Conservation (phyloP, 2,797 vertebrate species). For the Holocentrus rufus region DNA sequence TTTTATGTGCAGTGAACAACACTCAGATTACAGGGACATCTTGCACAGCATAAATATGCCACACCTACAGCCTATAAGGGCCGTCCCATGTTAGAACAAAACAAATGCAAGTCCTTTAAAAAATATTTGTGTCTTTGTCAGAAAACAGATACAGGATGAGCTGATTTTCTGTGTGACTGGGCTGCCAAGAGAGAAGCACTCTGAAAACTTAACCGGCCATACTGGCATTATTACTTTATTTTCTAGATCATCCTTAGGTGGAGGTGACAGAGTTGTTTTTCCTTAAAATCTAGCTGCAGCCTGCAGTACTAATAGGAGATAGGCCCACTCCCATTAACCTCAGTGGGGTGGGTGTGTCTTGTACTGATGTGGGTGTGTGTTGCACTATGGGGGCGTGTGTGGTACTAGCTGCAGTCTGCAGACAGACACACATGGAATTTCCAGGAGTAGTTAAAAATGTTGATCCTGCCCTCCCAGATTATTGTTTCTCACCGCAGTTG, state of each 20-base stretch:
- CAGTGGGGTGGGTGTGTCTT: no score
- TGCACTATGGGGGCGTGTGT: no score
- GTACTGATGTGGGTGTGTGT: no score
- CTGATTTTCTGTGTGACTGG: not conserved
- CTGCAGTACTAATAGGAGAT: no score
- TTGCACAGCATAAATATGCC: not conserved
- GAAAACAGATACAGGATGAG: slow-evolving; percentile 9
- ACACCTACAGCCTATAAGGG: slow-evolving; percentile 2
- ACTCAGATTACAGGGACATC: slow-evolving; percentile 17
- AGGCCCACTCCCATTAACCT: no score
- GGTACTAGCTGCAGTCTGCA: no score
- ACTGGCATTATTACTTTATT: not conserved
- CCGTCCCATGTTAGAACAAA: not conserved
- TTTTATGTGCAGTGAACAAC: slow-evolving; percentile 15
- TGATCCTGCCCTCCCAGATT: no score
- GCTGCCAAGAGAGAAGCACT: not conserved
- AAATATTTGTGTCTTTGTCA: not conserved
- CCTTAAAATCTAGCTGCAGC: no score
- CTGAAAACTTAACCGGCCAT: not conserved
- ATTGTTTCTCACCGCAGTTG: not conserved
- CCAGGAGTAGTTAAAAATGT: no score
- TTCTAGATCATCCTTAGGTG: not conserved
- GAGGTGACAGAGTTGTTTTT: no score
- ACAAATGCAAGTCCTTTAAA: not conserved
- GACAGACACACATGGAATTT: no score